Conservation (phyloP, 2,113 vertebrate species). For the Phylloscopus whistleri region DNA sequence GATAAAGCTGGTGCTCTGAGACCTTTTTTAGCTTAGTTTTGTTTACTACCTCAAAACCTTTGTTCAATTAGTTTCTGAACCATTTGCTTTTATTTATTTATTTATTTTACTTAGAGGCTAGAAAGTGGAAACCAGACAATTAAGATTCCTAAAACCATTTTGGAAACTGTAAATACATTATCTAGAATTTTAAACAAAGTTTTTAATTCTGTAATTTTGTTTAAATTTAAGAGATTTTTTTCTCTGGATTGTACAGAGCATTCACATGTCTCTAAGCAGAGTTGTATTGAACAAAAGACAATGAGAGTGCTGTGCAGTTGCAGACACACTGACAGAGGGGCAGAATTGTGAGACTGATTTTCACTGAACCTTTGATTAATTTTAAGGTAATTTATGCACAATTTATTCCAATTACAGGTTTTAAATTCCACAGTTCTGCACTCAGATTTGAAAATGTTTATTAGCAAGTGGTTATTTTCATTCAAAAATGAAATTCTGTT, state of each 20-base stretch:
- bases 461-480: not conserved
- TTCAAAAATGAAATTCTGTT: not conserved
- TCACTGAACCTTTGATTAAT: not conserved
- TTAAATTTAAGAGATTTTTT: not conserved
- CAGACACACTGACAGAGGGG: not conserved
- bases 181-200: not conserved
- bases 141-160: not conserved
- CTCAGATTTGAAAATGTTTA: not conserved
- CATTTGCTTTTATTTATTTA: not conserved
- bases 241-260: not conserved
- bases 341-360: not conserved
- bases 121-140: not conserved
- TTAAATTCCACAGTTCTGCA: not conserved
- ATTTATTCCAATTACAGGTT: not conserved
- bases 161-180: not conserved
- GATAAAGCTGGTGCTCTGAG: conserved; percentile 9
- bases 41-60: not conserved
- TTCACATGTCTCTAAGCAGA: not conserved
- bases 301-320: not conserved
- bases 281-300: not conserved
- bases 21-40: conserved; percentile 49
- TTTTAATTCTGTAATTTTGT: not conserved
- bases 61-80: conserved; percentile 6
- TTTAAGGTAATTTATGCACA: not conserved
- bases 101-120: not conserved